These are phyloP conservation scores for Apocrypta bakeri DNA, from an alignment of 1,140 invertebrate genomes.

Conservation along the genomic window DNA sequence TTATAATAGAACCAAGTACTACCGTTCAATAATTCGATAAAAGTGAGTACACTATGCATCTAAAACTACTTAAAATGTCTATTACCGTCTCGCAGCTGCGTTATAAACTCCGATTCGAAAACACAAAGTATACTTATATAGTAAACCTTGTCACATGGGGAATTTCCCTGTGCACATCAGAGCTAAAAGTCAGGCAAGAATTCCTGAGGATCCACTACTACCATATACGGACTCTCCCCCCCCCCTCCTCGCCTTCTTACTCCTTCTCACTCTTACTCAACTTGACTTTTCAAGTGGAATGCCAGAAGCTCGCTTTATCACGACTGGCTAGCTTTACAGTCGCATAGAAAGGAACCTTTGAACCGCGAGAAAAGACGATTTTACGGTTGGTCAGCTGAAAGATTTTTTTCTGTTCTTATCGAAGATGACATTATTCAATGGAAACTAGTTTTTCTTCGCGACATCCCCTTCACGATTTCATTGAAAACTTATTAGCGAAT, in stretches of 20 bases:
- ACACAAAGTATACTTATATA: neutral
- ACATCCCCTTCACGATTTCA: too few relatives aligned
- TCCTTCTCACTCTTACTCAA: neutral
- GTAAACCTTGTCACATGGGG: neutral
- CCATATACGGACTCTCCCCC: too few relatives aligned
- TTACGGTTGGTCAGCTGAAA: neutral
- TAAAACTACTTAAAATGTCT: neutral
- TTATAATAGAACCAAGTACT: too few relatives aligned
- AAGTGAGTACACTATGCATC: too few relatives aligned
- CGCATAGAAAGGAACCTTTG: conserved; percentile 12
- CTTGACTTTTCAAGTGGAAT: neutral
- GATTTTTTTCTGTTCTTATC: neutral
- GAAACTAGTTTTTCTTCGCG: neutral
- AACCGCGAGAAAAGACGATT: conserved; percentile 6
- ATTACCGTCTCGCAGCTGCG: neutral
- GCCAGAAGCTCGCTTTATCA: neutral
- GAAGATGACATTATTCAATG: neutral
- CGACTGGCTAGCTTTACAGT: neutral
- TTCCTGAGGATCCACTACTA: too few relatives aligned
- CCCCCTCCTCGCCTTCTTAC: too few relatives aligned
- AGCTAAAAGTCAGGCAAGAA: neutral
- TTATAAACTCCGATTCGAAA: neutral
- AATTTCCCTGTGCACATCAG: neutral
- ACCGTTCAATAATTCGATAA: too few relatives aligned
- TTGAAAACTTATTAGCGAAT: too few relatives aligned